Conservation (phyloP, 2,888 invertebrate species). For the Ramazzottius varieornatus region DNA sequence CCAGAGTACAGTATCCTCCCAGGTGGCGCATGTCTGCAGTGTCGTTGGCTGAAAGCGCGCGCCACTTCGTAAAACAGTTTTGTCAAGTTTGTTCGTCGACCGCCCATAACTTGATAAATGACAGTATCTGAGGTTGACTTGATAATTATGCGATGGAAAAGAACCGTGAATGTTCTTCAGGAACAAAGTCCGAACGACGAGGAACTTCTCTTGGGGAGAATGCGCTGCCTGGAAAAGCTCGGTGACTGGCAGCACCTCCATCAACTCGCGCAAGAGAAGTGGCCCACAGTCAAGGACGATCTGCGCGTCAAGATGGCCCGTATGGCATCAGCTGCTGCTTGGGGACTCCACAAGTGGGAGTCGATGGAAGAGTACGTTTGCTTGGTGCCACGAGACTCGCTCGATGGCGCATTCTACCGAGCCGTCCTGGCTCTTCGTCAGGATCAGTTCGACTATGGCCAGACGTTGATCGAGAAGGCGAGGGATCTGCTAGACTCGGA, state of each 20-base stretch:
- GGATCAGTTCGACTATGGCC: slow-evolving; percentile 19
- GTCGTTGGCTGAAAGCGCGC: too few relatives aligned
- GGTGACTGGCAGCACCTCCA: slow-evolving; percentile 79
- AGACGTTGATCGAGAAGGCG: slow-evolving; percentile 50
- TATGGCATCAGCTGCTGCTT: slow-evolving; percentile 67
- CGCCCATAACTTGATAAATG: too few relatives aligned
- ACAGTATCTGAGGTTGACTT: too few relatives aligned
- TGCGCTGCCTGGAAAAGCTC: slow-evolving; percentile 82
- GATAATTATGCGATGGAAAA: too few relatives aligned
- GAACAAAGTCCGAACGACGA: slow-evolving; percentile 34
- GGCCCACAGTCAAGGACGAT: slow-evolving; percentile 34
- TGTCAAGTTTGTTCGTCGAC: too few relatives aligned
- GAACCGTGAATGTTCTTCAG: too few relatives aligned
- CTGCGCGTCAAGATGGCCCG: slow-evolving; percentile 39
- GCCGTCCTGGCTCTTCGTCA: slow-evolving; percentile 71
- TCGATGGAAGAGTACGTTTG: slow-evolving; percentile 70
- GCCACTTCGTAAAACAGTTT: too few relatives aligned
- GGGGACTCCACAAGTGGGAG: slow-evolving; percentile 81
- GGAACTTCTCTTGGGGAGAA: slow-evolving; percentile 61
- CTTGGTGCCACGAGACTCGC: slow-evolving; percentile 65
- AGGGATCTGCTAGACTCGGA: slow-evolving; percentile 81
- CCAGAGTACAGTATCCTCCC: too few relatives aligned
- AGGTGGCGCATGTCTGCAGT: too few relatives aligned
- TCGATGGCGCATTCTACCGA: slow-evolving; percentile 80
- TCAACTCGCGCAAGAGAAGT: slow-evolving; percentile 47